These are phyloP conservation scores for Uromys caudimaculatus DNA, from an alignment of 2,797 vertebrate genomes.

Conservation along the genomic window DNA sequence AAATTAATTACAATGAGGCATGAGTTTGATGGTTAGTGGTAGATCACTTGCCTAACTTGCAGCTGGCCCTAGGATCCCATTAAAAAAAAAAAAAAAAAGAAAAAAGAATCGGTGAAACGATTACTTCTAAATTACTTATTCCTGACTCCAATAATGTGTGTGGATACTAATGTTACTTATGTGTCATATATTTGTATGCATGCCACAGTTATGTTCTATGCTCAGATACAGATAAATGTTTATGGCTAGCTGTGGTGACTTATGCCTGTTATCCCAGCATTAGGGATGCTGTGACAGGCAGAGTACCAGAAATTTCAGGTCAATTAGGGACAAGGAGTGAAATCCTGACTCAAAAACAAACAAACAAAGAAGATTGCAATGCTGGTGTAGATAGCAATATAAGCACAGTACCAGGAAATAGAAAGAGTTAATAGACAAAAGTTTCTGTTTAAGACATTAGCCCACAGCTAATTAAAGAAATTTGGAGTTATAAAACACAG, in stretches of 20 bases:
- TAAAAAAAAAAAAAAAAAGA: background rate
- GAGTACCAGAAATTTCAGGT: background rate
- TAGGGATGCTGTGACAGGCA: background rate
- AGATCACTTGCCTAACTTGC: background rate
- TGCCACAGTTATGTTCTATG: background rate
- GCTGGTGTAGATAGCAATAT: background rate
- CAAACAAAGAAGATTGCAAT: background rate
- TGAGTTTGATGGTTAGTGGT: background rate
- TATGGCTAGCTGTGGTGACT: background rate
- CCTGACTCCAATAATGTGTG: background rate
- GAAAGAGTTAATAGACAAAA: background rate
- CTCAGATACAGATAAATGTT: background rate
- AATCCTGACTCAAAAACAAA: background rate
- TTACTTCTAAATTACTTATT: background rate
- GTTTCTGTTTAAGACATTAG: slow-evolving; percentile 34
- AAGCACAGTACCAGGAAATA: background rate
- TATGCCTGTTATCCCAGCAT: background rate
- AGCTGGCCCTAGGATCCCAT: background rate
- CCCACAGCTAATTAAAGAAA: slow-evolving; percentile 6
- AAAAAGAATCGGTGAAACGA: background rate
- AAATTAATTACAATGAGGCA: background rate
- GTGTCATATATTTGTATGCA: background rate
- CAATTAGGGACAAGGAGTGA: background rate
- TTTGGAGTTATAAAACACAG: background rate
- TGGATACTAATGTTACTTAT: background rate